phyloP scores from a whole-genome alignment of 2,113 vertebrate genomes.

The Phaethornis superciliosus region DNA sequence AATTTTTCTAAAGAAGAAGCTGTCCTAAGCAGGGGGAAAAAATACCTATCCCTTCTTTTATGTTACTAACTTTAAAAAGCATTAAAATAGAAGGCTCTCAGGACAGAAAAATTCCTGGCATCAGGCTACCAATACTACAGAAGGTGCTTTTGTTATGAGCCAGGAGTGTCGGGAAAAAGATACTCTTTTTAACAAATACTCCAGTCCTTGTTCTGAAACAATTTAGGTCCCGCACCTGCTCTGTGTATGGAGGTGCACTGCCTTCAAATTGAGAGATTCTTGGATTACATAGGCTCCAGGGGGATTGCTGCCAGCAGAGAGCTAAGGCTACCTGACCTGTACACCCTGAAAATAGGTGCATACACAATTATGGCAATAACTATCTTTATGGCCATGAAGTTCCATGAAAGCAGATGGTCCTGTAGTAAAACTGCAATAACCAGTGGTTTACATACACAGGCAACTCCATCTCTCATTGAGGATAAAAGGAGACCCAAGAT shows the following conservation, averaged over 20 bases:
- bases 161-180: neutral
- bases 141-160: neutral
- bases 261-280: neutral
- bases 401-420: constrained; percentile 12
- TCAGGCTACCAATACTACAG: neutral
- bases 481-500: neutral
- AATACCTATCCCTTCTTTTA: neutral
- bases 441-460: neutral
- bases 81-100: neutral
- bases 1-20: neutral
- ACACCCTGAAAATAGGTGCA: neutral
- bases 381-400: neutral
- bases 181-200: neutral
- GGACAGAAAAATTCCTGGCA: neutral
- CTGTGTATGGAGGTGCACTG: neutral
- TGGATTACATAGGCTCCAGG: neutral
- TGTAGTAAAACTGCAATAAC: constrained; percentile 2
- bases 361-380: neutral
- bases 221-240: neutral
- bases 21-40: neutral
- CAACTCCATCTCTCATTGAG: constrained; percentile 8
- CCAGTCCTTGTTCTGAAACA: neutral
- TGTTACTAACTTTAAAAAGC: neutral
- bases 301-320: neutral
- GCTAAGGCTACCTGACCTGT: neutral